Conservation (phyloP, 23 tunicate species). For the Trididemnum miniatum region DNA sequence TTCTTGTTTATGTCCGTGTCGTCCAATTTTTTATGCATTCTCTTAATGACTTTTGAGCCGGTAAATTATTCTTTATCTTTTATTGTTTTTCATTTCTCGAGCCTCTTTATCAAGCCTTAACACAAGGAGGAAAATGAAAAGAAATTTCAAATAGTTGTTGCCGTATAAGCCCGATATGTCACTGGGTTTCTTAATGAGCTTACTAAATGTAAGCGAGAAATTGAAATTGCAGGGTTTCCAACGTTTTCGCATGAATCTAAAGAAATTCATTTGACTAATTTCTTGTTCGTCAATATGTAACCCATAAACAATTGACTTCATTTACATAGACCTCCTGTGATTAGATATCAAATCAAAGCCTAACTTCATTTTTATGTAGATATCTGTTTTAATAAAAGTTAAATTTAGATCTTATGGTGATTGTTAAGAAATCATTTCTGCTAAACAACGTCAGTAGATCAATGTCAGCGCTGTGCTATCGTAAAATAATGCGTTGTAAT, state of each 20-base stretch:
- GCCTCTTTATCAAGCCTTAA: neutral
- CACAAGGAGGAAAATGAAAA: neutral
- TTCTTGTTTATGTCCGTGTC: neutral
- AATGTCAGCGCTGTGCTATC: too few relatives aligned
- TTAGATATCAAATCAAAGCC: neutral
- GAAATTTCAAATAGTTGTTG: neutral
- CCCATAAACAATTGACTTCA: neutral
- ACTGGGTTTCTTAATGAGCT: neutral
- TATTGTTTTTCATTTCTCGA: neutral
- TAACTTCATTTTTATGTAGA: too few relatives aligned
- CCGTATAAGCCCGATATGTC: neutral
- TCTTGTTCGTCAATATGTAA: too few relatives aligned
- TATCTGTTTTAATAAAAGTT: too few relatives aligned
- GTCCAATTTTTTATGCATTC: neutral
- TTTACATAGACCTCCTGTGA: neutral
- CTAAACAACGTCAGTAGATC: too few relatives aligned
- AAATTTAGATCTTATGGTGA: too few relatives aligned
- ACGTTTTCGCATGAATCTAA: neutral
- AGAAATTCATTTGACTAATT: neutral
- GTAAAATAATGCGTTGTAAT: too few relatives aligned
- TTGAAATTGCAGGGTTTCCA: neutral
- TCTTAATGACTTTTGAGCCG: neutral
- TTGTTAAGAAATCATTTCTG: too few relatives aligned
- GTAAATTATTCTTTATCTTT: conserved; percentile 7
- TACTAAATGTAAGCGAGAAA: neutral